Base-by-base conservation (phyloP, 2,888 invertebrate genomes). In the Zygaena filipendulae region DNA sequence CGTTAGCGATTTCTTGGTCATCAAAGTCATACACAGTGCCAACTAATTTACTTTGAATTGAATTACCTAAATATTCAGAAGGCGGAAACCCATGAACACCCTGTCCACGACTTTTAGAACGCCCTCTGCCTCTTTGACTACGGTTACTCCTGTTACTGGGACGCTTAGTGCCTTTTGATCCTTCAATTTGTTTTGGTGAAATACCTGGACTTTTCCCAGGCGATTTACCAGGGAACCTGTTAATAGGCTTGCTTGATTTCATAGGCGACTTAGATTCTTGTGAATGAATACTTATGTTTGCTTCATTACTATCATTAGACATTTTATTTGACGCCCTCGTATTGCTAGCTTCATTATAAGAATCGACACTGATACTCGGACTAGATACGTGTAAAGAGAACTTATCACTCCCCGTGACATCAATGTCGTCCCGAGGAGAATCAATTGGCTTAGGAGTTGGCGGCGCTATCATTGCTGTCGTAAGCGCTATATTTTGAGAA, bases 1-100 rank as follows among this genome's bases (percentile, higher is more conserved):
- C 88, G 40, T 84, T 87, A 5, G 86, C 84, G 33, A 91, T 86
- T 54, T 93, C 92, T n/a, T n/a, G n/a, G 47, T 93, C 92, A 39
- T 92, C 89, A 39, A 91, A 91, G 58, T 92, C 95, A 49, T 92
- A 95, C 2, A 94, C 94, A 2, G 94, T 94, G 5, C 94, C 92
- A 4, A 87, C 87, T 19, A 92, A 72, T 56, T 91, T 92, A 54
- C 87, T 90, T 39, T 88, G 90, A 34, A 91, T 90, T 2, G 91
- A 87, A 46, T 87, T 87, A 11, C 83, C 82, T 32, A 70, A 60
- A 44, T 74, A 79, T 30, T 84, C 82, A 20, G 79, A 56, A 47
- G 67, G 27, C 40, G 70, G 41, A 49, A 55, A 66, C 13, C 49
- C 38, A 29, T 59, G 62, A 12, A 39, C 40, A 13, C 47, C 50